Conservation (phyloP, 2,113 vertebrate species). For the Gopherus evgoodei region DNA sequence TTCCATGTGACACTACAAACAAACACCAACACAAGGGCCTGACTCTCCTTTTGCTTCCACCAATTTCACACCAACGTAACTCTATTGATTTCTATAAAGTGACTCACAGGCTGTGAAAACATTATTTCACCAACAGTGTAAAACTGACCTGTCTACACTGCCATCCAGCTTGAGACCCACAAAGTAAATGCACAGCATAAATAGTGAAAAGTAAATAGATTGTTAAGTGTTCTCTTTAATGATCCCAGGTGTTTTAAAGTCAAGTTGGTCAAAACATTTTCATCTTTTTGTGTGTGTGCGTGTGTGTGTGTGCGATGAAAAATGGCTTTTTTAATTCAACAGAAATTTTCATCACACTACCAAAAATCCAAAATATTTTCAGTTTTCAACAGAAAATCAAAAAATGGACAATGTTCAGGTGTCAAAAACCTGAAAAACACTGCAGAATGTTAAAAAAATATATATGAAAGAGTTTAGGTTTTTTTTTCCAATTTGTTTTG, state of each 20-base stretch:
- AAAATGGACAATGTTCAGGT: background rate
- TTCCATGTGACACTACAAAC: background rate
- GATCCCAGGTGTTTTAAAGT: background rate
- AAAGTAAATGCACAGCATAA: background rate
- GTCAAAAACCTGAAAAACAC: accelerated
- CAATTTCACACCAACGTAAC: background rate
- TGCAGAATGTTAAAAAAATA: background rate
- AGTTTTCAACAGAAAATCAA: background rate
- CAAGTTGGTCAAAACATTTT: background rate
- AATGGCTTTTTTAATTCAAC: background rate
- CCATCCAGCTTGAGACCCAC: background rate
- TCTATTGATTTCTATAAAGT: background rate
- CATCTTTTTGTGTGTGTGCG: background rate
- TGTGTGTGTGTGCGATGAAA: background rate
- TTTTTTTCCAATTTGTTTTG: background rate
- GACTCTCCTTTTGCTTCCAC: accelerated
- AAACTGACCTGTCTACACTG: background rate
- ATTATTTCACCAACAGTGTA: background rate
- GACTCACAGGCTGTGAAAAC: background rate
- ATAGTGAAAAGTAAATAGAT: accelerated
- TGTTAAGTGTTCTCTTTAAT: background rate
- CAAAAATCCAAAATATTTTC: background rate
- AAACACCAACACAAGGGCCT: background rate
- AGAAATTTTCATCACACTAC: background rate
- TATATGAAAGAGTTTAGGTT: background rate